A percentile compares a stretch with the other conserved stretches of the same genome.
phyloP scores from a whole-genome alignment of 2,797 vertebrate genomes.

The Hipposideros larvatus region DNA sequence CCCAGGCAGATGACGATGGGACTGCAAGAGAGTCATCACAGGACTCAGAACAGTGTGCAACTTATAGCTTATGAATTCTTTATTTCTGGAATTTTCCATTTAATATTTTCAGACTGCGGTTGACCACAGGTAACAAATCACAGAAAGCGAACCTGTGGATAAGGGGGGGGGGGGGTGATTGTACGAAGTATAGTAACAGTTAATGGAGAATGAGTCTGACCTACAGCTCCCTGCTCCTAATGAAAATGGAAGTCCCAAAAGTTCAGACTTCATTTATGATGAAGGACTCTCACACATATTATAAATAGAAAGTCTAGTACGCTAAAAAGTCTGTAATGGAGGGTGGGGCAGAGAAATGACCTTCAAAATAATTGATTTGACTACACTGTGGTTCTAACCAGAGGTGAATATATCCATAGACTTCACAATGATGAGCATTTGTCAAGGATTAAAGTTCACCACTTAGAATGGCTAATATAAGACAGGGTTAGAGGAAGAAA shows the following conservation, averaged over 20 bases:
- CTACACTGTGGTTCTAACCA: not conserved
- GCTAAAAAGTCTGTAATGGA: not conserved
- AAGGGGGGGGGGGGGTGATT: not conserved
- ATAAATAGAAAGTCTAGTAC: not conserved
- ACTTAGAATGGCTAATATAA: constrained; percentile 13
- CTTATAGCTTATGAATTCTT: not conserved
- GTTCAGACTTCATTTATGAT: not conserved
- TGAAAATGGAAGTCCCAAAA: not conserved
- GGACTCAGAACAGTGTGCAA: not conserved
- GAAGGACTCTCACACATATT: not conserved
- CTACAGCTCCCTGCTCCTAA: not conserved
- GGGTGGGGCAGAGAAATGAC: not conserved
- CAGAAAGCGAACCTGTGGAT: not conserved
- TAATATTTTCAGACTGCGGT: not conserved
- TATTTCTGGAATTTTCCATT: not conserved
- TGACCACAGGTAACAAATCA: not conserved
- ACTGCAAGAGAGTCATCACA: not conserved
- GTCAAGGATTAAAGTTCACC: constrained; percentile 53
- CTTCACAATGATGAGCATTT: constrained; percentile 1
- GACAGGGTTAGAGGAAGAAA: constrained; percentile 35
- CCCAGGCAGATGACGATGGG: not conserved
- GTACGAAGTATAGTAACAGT: not conserved
- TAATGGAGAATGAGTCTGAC: not conserved
- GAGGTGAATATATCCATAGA: not conserved
- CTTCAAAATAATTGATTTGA: constrained; percentile 36